phyloP scores from a whole-genome alignment of 2,888 invertebrate species.

The Ditula angustiorana region DNA sequence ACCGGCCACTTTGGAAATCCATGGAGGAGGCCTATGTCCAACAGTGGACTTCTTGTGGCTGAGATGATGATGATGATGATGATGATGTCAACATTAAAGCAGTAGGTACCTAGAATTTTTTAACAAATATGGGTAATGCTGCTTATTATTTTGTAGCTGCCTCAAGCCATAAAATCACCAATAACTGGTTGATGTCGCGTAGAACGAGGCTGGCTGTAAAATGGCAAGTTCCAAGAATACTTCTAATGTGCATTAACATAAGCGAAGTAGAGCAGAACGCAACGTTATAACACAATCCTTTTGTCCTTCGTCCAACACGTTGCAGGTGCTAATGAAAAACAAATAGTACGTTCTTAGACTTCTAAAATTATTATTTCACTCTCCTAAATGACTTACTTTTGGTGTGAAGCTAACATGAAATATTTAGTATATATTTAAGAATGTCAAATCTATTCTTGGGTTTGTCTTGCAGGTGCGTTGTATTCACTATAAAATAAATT shows the following conservation, averaged over 20 bases:
- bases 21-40: no score
- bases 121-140: neutral
- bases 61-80: no score
- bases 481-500: neutral
- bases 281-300: slow-evolving; percentile 32
- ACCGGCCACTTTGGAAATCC: no score
- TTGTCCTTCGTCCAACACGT: slow-evolving; percentile 30
- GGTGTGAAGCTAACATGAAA: neutral
- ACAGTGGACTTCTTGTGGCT: no score
- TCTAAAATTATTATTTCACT: neutral
- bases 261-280: slow-evolving; percentile 36
- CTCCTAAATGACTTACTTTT: no score
- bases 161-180: slow-evolving; percentile 22
- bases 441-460: neutral
- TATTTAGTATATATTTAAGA: neutral
- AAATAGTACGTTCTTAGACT: neutral
- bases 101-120: no score
- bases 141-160: slow-evolving; percentile 14
- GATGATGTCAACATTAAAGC: no score
- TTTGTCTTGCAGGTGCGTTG: neutral
- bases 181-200: slow-evolving; percentile 22
- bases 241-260: slow-evolving; percentile 26
- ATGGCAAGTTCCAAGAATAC: slow-evolving; percentile 32
- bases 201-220: slow-evolving; percentile 17
- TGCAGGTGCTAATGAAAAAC: neutral